Conservation (phyloP, 2,888 invertebrate genomes). For the Zygothrica quintamaculata region DNA sequence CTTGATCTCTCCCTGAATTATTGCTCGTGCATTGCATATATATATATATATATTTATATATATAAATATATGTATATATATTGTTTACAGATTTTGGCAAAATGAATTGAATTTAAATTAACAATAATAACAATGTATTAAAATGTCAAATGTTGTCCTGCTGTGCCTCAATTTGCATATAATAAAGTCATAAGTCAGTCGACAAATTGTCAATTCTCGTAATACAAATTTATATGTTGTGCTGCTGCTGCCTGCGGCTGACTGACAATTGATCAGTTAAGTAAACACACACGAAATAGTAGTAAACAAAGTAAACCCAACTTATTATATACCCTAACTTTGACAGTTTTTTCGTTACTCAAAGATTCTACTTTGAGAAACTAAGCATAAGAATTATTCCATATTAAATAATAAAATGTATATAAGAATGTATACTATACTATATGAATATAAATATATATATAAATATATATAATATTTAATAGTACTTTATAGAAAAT, state of each 20-base stretch:
- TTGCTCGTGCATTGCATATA: slow-evolving; percentile 57
- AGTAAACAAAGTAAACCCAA: slow-evolving; percentile 6
- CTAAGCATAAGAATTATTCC: too few species aligned
- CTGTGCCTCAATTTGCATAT: slow-evolving; percentile 67
- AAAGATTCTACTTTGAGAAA: too few species aligned
- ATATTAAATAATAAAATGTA: too few species aligned
- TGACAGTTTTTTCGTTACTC: too few species aligned
- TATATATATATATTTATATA: too few species aligned
- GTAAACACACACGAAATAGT: too few species aligned
- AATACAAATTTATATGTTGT: slow-evolving; percentile 62
- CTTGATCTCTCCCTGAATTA: slow-evolving; percentile 71
- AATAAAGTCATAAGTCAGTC: slow-evolving; percentile 72
- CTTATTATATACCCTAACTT: slow-evolving; percentile 13
- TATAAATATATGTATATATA: slow-evolving; percentile 1
- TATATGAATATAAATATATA: too few species aligned
- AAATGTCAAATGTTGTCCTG: slow-evolving; percentile 54
- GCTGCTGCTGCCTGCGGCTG: slow-evolving; percentile 28
- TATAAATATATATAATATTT: too few species aligned
- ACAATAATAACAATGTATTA: slow-evolving; percentile 59
- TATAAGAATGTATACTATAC: too few species aligned
- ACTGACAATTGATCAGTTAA: slow-evolving; percentile 35
- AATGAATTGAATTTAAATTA: slow-evolving; percentile 58
- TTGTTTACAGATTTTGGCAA: slow-evolving; percentile 21
- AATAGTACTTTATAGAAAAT: too few species aligned
- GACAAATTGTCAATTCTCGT: slow-evolving; percentile 67